Conservation (phyloP, 2,888 invertebrate genomes). For the Melanophora roralis region DNA sequence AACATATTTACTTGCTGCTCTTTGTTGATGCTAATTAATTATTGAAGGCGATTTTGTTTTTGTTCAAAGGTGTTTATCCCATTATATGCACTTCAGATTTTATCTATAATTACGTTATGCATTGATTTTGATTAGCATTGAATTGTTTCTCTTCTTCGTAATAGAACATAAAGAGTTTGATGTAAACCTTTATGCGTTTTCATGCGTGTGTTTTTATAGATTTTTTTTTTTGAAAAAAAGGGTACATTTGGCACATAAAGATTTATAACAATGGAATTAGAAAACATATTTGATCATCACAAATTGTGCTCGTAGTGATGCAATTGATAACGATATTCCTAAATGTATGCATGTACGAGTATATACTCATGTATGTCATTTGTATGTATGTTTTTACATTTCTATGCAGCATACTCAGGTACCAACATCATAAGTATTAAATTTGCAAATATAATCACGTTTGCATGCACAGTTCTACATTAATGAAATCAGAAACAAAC, state of each 20-base stretch:
- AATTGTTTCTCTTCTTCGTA: slow-evolving; percentile 52
- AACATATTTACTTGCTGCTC: background rate
- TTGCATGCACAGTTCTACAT: background rate
- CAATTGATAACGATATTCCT: background rate
- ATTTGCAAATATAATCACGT: background rate
- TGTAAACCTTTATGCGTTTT: slow-evolving; percentile 18
- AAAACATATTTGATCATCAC: slow-evolving; percentile 26
- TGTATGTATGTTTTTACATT: too few species aligned
- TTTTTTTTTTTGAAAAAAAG: slow-evolving; percentile 14
- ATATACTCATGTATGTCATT: slow-evolving; percentile 9
- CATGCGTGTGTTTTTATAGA: background rate
- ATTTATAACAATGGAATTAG: slow-evolving; percentile 18
- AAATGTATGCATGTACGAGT: background rate
- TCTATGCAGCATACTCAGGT: too few species aligned
- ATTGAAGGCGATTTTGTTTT: slow-evolving; percentile 47
- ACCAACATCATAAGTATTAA: too few species aligned
- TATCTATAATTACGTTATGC: slow-evolving; percentile 62
- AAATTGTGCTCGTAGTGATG: slow-evolving; percentile 40
- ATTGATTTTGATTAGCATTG: slow-evolving; percentile 61
- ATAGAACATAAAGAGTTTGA: slow-evolving; percentile 39
- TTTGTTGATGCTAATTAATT: slow-evolving; percentile 35
- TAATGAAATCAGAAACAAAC: background rate
- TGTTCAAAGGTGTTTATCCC: slow-evolving; percentile 71
- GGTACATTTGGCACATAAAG: slow-evolving; percentile 28
- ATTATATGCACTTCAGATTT: slow-evolving; percentile 69